Conservation (phyloP, 2,797 vertebrate species). For the Brachymystax lenok region DNA sequence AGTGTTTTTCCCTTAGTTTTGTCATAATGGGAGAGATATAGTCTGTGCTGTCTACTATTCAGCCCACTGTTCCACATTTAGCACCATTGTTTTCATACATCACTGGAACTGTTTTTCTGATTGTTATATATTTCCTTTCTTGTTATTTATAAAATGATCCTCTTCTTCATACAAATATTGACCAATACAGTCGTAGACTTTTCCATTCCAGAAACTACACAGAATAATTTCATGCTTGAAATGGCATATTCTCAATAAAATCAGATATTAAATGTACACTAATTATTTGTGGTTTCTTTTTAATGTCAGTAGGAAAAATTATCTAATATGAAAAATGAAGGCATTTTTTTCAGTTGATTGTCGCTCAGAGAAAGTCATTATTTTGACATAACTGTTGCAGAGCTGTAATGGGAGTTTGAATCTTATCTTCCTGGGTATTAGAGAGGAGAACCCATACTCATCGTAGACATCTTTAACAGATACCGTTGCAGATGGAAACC, state of each 20-base stretch:
- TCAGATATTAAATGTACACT: constrained; percentile 26
- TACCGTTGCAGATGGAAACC: no score
- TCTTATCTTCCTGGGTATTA: no score
- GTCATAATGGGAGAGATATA: constrained; percentile 30
- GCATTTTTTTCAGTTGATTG: background rate
- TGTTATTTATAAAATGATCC: constrained; percentile 72
- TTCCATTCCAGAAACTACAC: constrained; percentile 55
- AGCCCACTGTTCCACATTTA: constrained; percentile 31
- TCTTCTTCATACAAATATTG: constrained; percentile 25
- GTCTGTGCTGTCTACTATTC: constrained; percentile 24
- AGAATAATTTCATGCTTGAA: constrained; percentile 63
- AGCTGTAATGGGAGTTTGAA: no score
- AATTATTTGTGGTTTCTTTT: constrained; percentile 4
- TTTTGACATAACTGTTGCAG: no score
- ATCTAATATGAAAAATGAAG: background rate
- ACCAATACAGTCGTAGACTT: constrained; percentile 61
- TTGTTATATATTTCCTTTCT: constrained; percentile 56
- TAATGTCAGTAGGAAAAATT: background rate
- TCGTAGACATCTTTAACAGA: no score
- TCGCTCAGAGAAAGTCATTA: no score
- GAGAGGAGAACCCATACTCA: no score
- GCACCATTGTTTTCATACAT: constrained; percentile 46
- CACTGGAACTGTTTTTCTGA: constrained; percentile 66
- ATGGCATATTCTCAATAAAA: constrained; percentile 70
- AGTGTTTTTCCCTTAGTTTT: constrained; percentile 43